Evolutionary conservation across 30 jellyfish, hydroid and myxozoan species (phyloP), one percentile per base, ranked within the genome.

Genomic region (Cassiopea andromeda): DNA sequence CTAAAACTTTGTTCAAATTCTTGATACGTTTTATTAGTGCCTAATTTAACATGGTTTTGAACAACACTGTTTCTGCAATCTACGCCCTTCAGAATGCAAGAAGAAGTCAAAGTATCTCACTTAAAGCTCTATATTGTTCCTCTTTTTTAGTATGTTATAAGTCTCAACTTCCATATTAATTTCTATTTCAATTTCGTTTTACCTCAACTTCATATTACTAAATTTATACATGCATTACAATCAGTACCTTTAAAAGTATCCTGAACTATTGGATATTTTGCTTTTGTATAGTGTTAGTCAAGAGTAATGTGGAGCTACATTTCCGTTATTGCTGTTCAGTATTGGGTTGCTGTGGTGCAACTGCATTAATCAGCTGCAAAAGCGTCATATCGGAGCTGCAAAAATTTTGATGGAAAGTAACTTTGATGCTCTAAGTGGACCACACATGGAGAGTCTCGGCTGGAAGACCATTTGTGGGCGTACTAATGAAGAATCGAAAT

Each of bases 271-370:
- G 89, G 89, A 16, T 46, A 54, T 46, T 60, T 50, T 78, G 60
- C 14, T 27, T 18, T 54, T 80, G 77, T 60, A 80, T 1, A 43
- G 60, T 14, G 13, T 10, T 80, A 1, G 57, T 54, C 78, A 80
- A 50, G n/a, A 4, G 59, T 38, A 73, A 3, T 10, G 59, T 73
- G 60, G 84, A 75, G 69, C 84, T 69, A 27, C 84, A 75, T 58
- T 2, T 75, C 46, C 46, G 84, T 7, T 78, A 78, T 38, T 54
- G 88, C 38, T 78, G 88, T 73, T 78, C 88, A 44, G 90, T 81
- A 15, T 81, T 81, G 90, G 80, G 10, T 9, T 81, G 90, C 68
- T 27, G 90, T 66, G 69, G 90, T 60, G 17, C 76, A 43, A 60
- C 90, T 7, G 81, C 46, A 81, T 79, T 43, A 81, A 61, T 58